phyloP scores from a whole-genome alignment of 2,888 invertebrate species.

The Pachymerium ferrugineum region DNA sequence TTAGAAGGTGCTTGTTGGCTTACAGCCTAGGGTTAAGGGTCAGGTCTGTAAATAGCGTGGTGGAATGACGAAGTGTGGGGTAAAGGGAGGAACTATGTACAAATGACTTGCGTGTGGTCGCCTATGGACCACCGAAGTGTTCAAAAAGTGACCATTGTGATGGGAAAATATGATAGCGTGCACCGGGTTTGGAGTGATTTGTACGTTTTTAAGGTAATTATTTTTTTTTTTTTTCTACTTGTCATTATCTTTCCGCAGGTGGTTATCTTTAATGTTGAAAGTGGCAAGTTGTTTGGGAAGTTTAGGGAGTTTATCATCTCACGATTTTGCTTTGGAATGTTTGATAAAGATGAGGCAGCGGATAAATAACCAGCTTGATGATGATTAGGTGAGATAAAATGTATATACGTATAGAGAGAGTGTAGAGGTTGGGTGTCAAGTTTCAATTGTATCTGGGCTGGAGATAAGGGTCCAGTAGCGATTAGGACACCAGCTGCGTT shows the following conservation, averaged over 20 bases:
- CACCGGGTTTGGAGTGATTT: not conserved
- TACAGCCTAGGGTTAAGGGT: not conserved
- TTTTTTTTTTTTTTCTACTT: not conserved
- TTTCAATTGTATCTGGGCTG: slow-evolving; percentile 1
- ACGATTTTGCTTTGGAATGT: not conserved
- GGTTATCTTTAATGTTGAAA: slow-evolving; percentile 5
- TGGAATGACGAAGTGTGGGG: not conserved
- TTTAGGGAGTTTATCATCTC: not conserved
- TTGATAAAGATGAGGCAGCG: slow-evolving; percentile 7
- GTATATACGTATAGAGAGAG: not conserved
- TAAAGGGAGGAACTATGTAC: too few species aligned
- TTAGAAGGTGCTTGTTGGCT: slow-evolving; percentile 5
- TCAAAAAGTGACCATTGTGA: not conserved
- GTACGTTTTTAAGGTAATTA: not conserved
- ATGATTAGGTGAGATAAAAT: slow-evolving; percentile 7
- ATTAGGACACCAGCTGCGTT: slow-evolving; percentile 3
- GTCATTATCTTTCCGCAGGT: not conserved
- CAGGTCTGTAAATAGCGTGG: not conserved
- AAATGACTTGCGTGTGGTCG: too few species aligned
- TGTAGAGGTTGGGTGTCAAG: slow-evolving; percentile 12
- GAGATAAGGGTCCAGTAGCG: not conserved
- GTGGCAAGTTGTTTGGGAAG: not conserved
- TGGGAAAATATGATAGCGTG: not conserved
- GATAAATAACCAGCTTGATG: not conserved
- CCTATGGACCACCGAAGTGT: not conserved